Evolutionary conservation across 2,888 invertebrate genomes (phyloP), one percentile per base, ranked within the genome.

Genomic region (Magallana nippona): DNA sequence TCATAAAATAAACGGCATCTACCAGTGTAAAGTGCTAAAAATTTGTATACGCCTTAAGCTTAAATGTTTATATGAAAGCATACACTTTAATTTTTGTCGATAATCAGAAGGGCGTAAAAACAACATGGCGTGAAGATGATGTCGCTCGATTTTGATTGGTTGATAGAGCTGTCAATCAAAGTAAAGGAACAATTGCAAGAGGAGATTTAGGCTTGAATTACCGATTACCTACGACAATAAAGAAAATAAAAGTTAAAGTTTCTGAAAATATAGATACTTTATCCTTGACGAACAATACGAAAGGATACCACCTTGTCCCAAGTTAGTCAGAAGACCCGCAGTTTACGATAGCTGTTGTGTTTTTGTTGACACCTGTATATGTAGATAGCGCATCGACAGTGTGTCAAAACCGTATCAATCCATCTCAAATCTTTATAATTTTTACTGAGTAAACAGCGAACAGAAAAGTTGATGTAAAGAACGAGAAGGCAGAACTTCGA

Each of bases 141-240:
- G 63, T 55, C 71, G 80, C 22, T 55, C 55, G 17, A 55, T 56
- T 84, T 44, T 84, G 80, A 87, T 87, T 87, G 87, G 87, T 81
- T 55, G 55, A 27, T 15, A 78, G 56, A 79, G 15, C 55, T 62
- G 78, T 81, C 87, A 83, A 86, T 87, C 84, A 84, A 71, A 57
- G 56, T 63, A 55, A 55, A 55, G 10, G 62, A 82, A 87, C 87
- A 87, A 86, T 79, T 82, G 83, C 58, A 57, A 77, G 79, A 86
- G 82, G 79, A 55, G 82, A 84, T 86, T 87, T 86, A 82, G 82
- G 84, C 87, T 81, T 63, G 82, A 82, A 82, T 79, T 82, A 82
- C 71, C 82, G 81, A 83, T 85, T 78, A 87, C 85, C 83, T 84
- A 82, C 85, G 80, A 83, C 78, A 82, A 63, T 71, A 82, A 82